Evolutionary conservation across 1,140 invertebrate genomes (phyloP).

Genomic region (Drosophila biarmipes): DNA sequence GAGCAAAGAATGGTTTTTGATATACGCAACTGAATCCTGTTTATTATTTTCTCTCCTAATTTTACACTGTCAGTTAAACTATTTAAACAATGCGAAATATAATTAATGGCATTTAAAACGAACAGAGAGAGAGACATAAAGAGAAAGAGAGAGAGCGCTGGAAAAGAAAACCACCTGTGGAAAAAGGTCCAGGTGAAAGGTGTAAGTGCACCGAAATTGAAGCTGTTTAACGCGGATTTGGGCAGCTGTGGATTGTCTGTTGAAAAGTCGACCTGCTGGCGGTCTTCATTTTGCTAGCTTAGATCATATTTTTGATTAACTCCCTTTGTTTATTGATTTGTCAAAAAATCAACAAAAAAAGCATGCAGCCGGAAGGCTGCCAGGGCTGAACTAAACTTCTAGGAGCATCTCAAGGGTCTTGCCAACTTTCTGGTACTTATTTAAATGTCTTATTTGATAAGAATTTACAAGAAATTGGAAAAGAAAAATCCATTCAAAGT

Average conservation of each 20-base stretch:
- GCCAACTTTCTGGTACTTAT: not conserved
- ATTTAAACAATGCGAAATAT: slow-evolving; percentile 74
- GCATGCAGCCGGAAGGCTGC: not conserved
- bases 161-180: slow-evolving; percentile 32
- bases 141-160: slow-evolving; percentile 1
- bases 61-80: slow-evolving; percentile 63
- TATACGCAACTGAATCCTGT: slow-evolving; percentile 56
- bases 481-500: not conserved
- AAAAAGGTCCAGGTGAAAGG: slow-evolving; percentile 4
- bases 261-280: no score
- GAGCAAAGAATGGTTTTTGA: slow-evolving; percentile 74
- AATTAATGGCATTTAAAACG: slow-evolving; percentile 62
- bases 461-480: not conserved
- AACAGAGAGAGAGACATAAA: not conserved
- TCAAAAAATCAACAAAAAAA: slow-evolving; percentile 4
- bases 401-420: not conserved
- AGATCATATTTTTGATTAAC: not conserved
- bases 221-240: no score
- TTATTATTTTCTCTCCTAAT: slow-evolving; percentile 51
- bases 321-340: slow-evolving; percentile 20
- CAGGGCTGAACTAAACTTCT: not conserved
- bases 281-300: not conserved
- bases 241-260: not conserved
- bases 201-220: not conserved
- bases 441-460: not conserved